Conservation (phyloP, 2,113 vertebrate species). For the Gopherus evgoodei region DNA sequence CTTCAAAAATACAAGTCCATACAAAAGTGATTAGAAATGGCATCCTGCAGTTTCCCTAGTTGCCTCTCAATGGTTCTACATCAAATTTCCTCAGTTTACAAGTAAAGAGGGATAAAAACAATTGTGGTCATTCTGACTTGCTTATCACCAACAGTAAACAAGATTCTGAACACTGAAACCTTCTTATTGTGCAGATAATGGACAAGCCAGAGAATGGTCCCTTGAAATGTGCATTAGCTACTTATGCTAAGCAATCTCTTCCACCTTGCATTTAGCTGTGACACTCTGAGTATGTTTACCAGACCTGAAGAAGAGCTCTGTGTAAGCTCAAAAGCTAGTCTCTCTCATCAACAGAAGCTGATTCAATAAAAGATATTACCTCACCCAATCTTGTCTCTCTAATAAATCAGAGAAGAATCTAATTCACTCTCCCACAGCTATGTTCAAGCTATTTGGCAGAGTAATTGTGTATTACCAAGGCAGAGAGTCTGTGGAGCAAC, state of each 20-base stretch:
- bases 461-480: constrained; percentile 63
- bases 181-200: background rate
- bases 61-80: background rate
- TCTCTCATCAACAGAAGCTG: too few species aligned
- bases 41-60: background rate
- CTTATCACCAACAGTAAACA: background rate
- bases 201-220: constrained; percentile 70
- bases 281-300: too few species aligned
- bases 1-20: background rate
- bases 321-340: too few species aligned
- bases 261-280: too few species aligned
- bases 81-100: constrained; percentile 7
- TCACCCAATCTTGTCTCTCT: too few species aligned
- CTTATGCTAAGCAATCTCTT: too few species aligned
- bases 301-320: too few species aligned
- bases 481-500: constrained; percentile 33
- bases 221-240: too few species aligned
- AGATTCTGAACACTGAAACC: constrained; percentile 26
- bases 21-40: background rate
- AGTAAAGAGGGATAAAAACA: constrained; percentile 5
- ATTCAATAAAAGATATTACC: too few species aligned
- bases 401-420: background rate
- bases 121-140: background rate
- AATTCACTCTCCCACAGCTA: constrained; percentile 53
- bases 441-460: constrained; percentile 55